These are phyloP conservation scores for Creontiades dilutus DNA, from an alignment of 2,888 invertebrate genomes.

Conservation along the genomic window DNA sequence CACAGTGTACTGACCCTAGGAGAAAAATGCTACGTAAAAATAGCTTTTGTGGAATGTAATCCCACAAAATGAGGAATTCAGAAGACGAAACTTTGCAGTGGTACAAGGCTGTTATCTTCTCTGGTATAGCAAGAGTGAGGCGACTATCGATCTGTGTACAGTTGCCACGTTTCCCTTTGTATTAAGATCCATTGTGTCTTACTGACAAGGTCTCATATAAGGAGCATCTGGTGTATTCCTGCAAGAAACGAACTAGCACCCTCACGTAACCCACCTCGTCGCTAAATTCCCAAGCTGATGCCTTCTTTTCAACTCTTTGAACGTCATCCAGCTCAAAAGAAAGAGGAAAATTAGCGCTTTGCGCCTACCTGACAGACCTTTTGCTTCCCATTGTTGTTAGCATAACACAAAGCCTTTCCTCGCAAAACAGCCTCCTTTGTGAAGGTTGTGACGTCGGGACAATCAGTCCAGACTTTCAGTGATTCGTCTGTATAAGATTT, in stretches of 20 bases:
- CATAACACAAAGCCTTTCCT: neutral
- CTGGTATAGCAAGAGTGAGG: neutral
- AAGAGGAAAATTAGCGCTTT: slow-evolving; percentile 21
- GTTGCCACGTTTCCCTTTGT: slow-evolving; percentile 1
- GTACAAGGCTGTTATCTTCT: neutral
- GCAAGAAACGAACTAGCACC: neutral
- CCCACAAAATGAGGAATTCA: too few species aligned
- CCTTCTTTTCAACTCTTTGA: neutral
- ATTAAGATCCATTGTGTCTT: neutral
- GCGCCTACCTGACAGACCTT: neutral
- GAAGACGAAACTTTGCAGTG: neutral
- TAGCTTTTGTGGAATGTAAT: too few species aligned
- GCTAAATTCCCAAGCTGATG: neutral
- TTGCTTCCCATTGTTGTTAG: slow-evolving; percentile 10
- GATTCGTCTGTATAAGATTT: neutral
- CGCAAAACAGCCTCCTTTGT: neutral
- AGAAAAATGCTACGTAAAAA: too few species aligned
- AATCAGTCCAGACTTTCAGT: neutral
- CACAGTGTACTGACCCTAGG: too few species aligned
- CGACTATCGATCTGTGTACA: neutral
- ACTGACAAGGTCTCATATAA: neutral
- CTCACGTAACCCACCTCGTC: neutral
- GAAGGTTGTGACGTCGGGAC: slow-evolving; percentile 3
- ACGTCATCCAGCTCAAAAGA: neutral
- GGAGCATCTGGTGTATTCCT: slow-evolving; percentile 4